Percentiles rank a stretch among this genome's conserved stretches.
These are phyloP conservation scores for Ophthalmolycus amberensis DNA, from an alignment of 2,113 vertebrate genomes.

Conservation along the genomic window DNA sequence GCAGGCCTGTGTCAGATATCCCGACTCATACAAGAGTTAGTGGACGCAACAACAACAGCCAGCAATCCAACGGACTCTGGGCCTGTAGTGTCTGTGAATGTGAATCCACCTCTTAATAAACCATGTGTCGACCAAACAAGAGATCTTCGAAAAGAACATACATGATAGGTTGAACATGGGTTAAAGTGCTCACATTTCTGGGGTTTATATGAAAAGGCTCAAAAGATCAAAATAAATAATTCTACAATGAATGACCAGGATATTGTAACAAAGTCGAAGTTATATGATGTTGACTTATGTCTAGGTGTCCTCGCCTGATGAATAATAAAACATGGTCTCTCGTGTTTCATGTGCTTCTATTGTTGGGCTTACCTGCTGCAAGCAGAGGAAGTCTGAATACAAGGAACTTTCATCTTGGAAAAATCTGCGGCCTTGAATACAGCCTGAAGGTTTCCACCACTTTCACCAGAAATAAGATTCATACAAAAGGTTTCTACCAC, in stretches of 20 bases:
- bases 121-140: not conserved
- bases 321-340: slow-evolving; percentile 65
- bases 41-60: not conserved
- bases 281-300: slow-evolving; percentile 22
- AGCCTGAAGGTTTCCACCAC: slow-evolving; percentile 28
- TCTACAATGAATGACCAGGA: not conserved
- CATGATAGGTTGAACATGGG: not conserved
- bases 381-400: slow-evolving; percentile 34
- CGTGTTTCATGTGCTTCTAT: slow-evolving; percentile 56
- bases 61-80: not conserved
- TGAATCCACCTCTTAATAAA: slow-evolving; percentile 8
- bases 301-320: slow-evolving; percentile 49
- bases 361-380: slow-evolving; percentile 31
- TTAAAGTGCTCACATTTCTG: not conserved
- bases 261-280: not conserved
- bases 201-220: not conserved
- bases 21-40: slow-evolving; percentile 24
- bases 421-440: slow-evolving; percentile 24
- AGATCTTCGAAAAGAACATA: not conserved
- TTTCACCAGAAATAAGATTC: slow-evolving; percentile 7
- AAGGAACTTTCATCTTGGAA: slow-evolving; percentile 17
- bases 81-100: not conserved
- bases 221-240: not conserved
- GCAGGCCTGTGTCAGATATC: slow-evolving; percentile 55
- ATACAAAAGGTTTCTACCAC: not conserved